Percentiles rank a stretch among this genome's conserved stretches.
These are phyloP conservation scores for Tapirus indicus DNA, from an alignment of 2,797 vertebrate genomes.

Conservation along the genomic window DNA sequence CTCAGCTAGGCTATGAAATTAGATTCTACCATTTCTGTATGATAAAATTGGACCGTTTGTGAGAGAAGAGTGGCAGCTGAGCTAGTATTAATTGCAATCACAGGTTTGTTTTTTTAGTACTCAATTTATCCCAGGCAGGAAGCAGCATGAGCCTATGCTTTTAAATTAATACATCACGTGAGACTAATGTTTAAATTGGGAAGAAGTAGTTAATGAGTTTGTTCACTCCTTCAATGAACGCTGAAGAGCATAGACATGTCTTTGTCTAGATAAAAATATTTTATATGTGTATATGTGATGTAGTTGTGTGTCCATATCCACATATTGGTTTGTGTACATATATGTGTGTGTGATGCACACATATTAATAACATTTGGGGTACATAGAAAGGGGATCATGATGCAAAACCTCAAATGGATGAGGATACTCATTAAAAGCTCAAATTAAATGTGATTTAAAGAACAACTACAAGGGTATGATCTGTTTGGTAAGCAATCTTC, in stretches of 20 bases:
- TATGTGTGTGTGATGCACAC: background rate
- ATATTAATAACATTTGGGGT: background rate
- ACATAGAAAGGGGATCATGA: background rate
- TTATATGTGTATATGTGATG: background rate
- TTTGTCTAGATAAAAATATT: background rate
- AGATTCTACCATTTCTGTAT: background rate
- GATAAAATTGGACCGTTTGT: background rate
- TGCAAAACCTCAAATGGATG: background rate
- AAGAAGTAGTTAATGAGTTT: constrained; percentile 68
- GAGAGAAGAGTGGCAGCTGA: background rate
- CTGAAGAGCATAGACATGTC: constrained; percentile 2
- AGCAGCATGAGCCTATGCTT: constrained; percentile 41
- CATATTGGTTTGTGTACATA: background rate
- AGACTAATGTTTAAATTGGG: constrained; percentile 64
- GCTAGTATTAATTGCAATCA: background rate
- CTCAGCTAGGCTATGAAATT: background rate
- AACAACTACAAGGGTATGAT: background rate
- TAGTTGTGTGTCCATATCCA: background rate
- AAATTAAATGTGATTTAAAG: constrained; percentile 8
- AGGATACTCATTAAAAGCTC: background rate
- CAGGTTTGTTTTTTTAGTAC: background rate
- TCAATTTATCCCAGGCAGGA: background rate
- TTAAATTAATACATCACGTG: constrained; percentile 58
- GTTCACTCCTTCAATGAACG: constrained; percentile 67
- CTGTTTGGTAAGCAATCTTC: background rate